Evolutionary conservation across 1,140 invertebrate species (phyloP).

Genomic region (Magallana angulata): DNA sequence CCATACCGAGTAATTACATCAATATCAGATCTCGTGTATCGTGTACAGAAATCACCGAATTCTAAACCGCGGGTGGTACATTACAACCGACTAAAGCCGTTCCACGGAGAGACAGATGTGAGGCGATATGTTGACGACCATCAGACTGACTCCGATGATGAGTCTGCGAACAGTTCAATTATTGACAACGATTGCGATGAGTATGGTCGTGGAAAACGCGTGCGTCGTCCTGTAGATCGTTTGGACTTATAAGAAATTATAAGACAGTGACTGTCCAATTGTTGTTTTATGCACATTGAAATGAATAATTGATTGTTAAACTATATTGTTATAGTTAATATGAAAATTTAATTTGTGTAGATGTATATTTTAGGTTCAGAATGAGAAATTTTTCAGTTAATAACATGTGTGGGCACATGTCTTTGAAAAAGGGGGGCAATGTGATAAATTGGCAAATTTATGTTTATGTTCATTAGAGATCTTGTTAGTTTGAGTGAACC

Average conservation of each 20-base stretch:
- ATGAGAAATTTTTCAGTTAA: too few species aligned
- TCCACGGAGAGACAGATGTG: slow-evolving; percentile 5
- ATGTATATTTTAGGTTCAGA: too few species aligned
- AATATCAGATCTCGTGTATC: slow-evolving; percentile 39
- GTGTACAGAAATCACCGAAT: slow-evolving; percentile 22
- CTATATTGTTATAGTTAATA: too few species aligned
- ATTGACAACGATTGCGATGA: not conserved
- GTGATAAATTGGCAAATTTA: not conserved
- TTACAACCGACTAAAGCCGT: slow-evolving; percentile 32
- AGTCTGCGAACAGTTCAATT: not conserved
- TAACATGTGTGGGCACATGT: not conserved
- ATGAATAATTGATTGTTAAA: too few species aligned
- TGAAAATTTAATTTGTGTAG: not conserved
- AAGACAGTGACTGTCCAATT: too few species aligned
- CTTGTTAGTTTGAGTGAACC: too few species aligned
- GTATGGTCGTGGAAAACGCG: too few species aligned
- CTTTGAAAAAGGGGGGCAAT: not conserved
- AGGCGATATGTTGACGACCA: not conserved
- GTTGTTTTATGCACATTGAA: too few species aligned
- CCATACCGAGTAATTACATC: slow-evolving; percentile 28
- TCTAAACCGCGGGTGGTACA: slow-evolving; percentile 44
- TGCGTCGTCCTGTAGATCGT: too few species aligned
- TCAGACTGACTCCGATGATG: not conserved
- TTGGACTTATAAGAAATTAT: too few species aligned
- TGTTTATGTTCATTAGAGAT: too few species aligned